These are phyloP conservation scores for Chironex yamaguchii DNA, from an alignment of 30 jellyfish, hydroid and myxozoan species.

Conservation along the genomic window DNA sequence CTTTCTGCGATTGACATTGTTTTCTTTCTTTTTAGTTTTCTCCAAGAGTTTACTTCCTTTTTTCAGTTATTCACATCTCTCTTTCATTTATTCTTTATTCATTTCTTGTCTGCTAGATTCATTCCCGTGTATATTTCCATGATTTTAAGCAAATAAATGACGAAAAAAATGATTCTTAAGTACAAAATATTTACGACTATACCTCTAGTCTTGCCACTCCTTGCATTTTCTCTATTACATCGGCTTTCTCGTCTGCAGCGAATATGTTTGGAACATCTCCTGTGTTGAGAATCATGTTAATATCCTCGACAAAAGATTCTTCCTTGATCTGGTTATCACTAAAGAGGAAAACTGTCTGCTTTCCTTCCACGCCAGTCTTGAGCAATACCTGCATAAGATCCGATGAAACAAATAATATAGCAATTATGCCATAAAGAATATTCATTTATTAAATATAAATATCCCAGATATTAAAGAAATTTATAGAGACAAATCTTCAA, in stretches of 20 bases:
- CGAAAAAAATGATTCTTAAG: too few relatives aligned
- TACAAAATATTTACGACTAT: background rate
- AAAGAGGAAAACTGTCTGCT: constrained; percentile 90
- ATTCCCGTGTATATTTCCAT: too few relatives aligned
- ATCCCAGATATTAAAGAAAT: background rate
- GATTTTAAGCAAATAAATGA: too few relatives aligned
- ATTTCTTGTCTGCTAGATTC: too few relatives aligned
- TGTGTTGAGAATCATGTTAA: constrained; percentile 93
- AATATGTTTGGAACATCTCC: constrained; percentile 99
- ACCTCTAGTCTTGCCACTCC: constrained; percentile 95
- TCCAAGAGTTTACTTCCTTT: too few relatives aligned
- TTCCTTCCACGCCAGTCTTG: constrained; percentile 95
- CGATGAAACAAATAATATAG: background rate
- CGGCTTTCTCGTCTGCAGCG: constrained; percentile 98
- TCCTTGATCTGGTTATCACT: constrained; percentile 97
- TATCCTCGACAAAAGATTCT: constrained; percentile 95
- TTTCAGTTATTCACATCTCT: too few relatives aligned
- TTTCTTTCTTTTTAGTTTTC: too few relatives aligned
- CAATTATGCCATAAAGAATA: background rate
- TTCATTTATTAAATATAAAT: background rate
- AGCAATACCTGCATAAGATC: constrained; percentile 69
- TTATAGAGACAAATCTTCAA: background rate
- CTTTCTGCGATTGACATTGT: too few relatives aligned
- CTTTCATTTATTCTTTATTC: too few relatives aligned
- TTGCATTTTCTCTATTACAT: constrained; percentile 97